phyloP scores from a whole-genome alignment of 2,113 vertebrate species.

The Tragelaphus strepsiceros region DNA sequence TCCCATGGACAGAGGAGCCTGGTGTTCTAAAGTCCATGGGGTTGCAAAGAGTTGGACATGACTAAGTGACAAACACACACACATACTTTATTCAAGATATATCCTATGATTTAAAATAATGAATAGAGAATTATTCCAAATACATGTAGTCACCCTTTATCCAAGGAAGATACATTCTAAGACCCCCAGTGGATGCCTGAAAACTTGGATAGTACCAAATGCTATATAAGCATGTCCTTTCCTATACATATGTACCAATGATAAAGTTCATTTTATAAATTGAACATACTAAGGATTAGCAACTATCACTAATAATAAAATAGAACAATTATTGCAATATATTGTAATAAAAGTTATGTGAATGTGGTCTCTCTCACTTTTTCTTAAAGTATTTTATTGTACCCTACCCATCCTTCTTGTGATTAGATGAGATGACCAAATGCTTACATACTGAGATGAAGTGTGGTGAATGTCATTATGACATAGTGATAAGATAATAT shows the following conservation, averaged over 20 bases:
- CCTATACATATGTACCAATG: not conserved
- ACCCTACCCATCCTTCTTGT: not conserved
- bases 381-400: not conserved
- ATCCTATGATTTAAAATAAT: not conserved
- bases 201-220: not conserved
- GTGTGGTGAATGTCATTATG: not conserved
- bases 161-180: not conserved
- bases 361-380: not conserved
- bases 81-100: not conserved
- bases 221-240: not conserved
- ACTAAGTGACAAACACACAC: not conserved
- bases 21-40: not conserved
- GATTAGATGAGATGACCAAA: not conserved
- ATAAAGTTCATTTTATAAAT: not conserved
- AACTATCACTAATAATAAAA: not conserved
- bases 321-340: not conserved
- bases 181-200: not conserved
- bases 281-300: not conserved
- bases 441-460: not conserved
- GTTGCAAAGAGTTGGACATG: not conserved
- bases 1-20: not conserved
- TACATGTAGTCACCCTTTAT: not conserved
- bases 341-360: not conserved
- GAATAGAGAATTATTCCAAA: not conserved
- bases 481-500: not conserved